These are phyloP conservation scores for Hetaerina titia DNA, from an alignment of 2,888 invertebrate species.

Conservation along the genomic window DNA sequence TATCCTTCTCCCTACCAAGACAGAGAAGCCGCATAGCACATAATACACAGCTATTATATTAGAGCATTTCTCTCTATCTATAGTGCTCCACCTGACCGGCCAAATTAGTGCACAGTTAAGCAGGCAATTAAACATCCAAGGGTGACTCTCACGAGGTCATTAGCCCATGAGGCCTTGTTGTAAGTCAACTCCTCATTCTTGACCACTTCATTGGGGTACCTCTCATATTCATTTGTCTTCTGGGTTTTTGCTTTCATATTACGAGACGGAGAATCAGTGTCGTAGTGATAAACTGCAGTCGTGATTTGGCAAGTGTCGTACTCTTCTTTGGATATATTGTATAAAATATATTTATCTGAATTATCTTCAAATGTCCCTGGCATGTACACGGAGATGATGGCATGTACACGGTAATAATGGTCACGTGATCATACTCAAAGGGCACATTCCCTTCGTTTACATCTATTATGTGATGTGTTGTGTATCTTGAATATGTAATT, in stretches of 20 bases:
- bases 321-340: conserved; percentile 97
- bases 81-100: conserved; percentile 70
- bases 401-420: conserved; percentile 94
- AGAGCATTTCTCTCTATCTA: conserved; percentile 63
- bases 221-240: conserved; percentile 88
- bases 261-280: conserved; percentile 72
- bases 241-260: conserved; percentile 84
- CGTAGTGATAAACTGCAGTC: conserved; percentile 81
- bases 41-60: conserved; percentile 71
- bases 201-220: conserved; percentile 94
- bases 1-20: conserved; percentile 68
- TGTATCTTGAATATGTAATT: conserved; percentile 92
- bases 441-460: conserved; percentile 95
- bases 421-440: conserved; percentile 97
- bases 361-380: conserved; percentile 91
- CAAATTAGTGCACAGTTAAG: conserved; percentile 69
- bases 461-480: conserved; percentile 98
- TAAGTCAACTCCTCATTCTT: conserved; percentile 95
- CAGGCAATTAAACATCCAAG: conserved; percentile 48
- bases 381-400: conserved; percentile 73
- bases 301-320: conserved; percentile 97
- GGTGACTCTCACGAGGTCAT: conserved; percentile 41
- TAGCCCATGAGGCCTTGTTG: conserved; percentile 76
- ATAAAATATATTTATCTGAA: conserved; percentile 96
- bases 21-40: conserved; percentile 70